Evolutionary conservation across 2,113 vertebrate genomes (phyloP), one percentile per base, ranked within the genome.

Genomic region (Coreoperca whiteheadi): DNA sequence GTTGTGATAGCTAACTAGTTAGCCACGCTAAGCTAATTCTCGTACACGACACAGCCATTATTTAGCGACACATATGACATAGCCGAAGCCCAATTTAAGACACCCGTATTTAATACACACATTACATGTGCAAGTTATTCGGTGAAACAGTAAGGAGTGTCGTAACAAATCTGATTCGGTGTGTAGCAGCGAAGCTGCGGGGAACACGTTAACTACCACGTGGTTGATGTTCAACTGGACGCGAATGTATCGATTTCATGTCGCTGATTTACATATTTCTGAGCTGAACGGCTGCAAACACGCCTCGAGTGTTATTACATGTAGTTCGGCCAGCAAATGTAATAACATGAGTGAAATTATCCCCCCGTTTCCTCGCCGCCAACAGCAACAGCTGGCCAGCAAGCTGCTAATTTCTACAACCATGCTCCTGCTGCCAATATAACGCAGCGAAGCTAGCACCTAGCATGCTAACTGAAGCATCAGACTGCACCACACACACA

Each of bases 201-300:
- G 67, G 79, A 85, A 60, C 87, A 80, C 81, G 77, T 78, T 90
- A 67, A 88, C 87, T 79, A 95, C 94, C 94, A 95, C 94, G 94
- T 95, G 94, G 91, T 94, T 87, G 85, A 5, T 85, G 66, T 69
- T 81, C 73, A 50, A 70, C 70, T 83, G 71, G 79, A 91, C 77
- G 41, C 63, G 59, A 84, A 88, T 71, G 87, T 80, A 83, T 87
- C 86, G 79, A 86, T 91, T 93, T 86, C 82, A 67, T 8, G 16
- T 67, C 60, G 8, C 32, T 64, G 5, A 88, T 85, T 88, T 80
- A 83, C 82, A 84, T 82, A 75, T 89, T 75, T 79, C 32, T 0
- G 34, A 54, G 25, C 50, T 8, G 46, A 65, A 51, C 2, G 59
- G 25, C 54, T 11, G 9, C 28, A 57, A 85, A 83, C 61, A 20